phyloP scores from a whole-genome alignment of 2,797 vertebrate species.

The Potorous gilbertii region DNA sequence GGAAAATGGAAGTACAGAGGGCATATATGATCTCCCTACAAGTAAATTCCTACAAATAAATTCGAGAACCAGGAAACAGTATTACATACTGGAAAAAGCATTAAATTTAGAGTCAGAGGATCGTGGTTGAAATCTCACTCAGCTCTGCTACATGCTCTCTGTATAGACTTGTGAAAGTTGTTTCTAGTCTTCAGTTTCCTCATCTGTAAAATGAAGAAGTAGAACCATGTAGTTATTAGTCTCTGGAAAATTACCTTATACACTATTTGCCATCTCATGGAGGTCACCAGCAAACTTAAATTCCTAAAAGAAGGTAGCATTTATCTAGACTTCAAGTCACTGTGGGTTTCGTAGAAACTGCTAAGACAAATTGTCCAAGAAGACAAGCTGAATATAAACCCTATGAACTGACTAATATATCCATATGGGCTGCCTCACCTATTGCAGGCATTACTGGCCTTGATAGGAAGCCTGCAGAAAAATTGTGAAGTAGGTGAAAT shows the following conservation, averaged over 20 bases:
- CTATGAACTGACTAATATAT: not conserved
- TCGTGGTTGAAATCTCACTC: not conserved
- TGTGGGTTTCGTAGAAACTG: not conserved
- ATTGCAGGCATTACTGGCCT: not conserved
- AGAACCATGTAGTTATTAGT: not conserved
- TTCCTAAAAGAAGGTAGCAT: not conserved
- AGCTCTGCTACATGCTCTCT: not conserved
- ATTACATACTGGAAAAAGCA: not conserved
- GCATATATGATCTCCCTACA: not conserved
- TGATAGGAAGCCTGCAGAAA: conserved; percentile 42
- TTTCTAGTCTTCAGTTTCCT: not conserved
- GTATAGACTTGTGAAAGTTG: not conserved
- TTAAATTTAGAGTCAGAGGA: not conserved
- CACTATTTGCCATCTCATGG: conserved; percentile 43
- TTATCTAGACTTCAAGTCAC: not conserved
- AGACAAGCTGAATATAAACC: not conserved
- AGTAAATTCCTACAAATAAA: not conserved
- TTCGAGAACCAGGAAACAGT: not conserved
- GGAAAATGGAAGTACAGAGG: not conserved
- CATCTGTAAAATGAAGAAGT: not conserved
- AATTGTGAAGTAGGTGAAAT: not conserved
- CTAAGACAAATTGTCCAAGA: not conserved
- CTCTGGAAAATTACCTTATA: conserved; percentile 43
- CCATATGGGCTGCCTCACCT: not conserved
- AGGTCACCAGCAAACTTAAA: not conserved